Conservation (phyloP, 1,140 invertebrate species). For the Brachionus rotundiformis region DNA sequence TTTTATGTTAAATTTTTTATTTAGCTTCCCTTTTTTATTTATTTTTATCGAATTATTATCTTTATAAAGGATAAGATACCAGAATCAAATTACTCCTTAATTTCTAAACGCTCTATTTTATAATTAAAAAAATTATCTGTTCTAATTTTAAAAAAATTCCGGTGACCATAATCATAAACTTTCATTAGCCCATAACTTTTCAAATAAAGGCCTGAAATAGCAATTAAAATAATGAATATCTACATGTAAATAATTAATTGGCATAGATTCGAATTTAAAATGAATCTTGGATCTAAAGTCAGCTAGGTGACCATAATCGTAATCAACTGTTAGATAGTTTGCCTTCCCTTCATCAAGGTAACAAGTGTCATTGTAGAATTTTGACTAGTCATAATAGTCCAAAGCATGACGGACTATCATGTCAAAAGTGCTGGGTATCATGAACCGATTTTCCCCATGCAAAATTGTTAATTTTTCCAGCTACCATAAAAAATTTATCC, state of each 20-base stretch:
- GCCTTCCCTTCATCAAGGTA: neutral
- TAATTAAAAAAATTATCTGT: too few species aligned
- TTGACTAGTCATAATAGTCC: neutral
- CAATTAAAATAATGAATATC: conserved; percentile 15
- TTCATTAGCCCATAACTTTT: neutral
- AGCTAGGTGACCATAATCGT: conserved; percentile 3
- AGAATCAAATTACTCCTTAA: too few species aligned
- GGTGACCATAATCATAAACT: too few species aligned
- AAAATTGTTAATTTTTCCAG: neutral
- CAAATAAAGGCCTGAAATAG: neutral
- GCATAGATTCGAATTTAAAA: neutral
- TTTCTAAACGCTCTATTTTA: too few species aligned
- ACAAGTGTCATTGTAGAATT: neutral
- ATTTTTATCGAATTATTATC: too few species aligned
- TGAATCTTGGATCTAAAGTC: neutral
- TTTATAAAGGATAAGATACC: too few species aligned
- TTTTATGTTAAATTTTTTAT: too few species aligned
- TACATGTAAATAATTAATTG: neutral
- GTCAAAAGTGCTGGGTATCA: neutral
- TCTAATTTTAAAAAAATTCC: too few species aligned
- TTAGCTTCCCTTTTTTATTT: too few species aligned
- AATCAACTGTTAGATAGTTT: neutral
- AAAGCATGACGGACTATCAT: neutral
- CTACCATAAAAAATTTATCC: neutral
- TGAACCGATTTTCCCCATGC: neutral